Conservation (phyloP, 2,888 invertebrate genomes). For the Aspidiotus destructor region DNA sequence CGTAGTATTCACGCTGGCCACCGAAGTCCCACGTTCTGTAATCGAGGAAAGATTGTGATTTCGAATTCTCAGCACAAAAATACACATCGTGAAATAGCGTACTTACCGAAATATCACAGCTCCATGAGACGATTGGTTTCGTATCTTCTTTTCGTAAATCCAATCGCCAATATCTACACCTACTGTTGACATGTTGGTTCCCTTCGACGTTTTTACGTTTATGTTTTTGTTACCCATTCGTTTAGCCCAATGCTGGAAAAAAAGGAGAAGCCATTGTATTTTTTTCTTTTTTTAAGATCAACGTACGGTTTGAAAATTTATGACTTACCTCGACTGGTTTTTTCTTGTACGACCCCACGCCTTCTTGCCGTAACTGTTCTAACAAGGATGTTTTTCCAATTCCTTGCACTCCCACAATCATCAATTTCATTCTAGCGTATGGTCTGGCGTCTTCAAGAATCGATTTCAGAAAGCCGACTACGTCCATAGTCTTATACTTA, state of each 20-base stretch:
- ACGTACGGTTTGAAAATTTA: slow-evolving; percentile 41
- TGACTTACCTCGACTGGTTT: slow-evolving; percentile 55
- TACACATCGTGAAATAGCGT: slow-evolving; percentile 35
- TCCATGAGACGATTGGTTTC: slow-evolving; percentile 63
- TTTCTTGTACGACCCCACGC: slow-evolving; percentile 59
- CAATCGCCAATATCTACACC: slow-evolving; percentile 96
- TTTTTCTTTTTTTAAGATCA: background rate
- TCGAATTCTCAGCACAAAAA: background rate
- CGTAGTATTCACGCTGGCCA: slow-evolving; percentile 94
- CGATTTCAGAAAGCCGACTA: slow-evolving; percentile 83
- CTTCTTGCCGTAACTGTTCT: slow-evolving; percentile 78
- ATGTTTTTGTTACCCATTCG: slow-evolving; percentile 86
- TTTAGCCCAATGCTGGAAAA: slow-evolving; percentile 78
- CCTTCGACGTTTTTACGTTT: slow-evolving; percentile 61
- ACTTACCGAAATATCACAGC: slow-evolving; percentile 61
- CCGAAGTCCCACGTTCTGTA: slow-evolving; percentile 95
- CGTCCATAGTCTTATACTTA: slow-evolving; percentile 89
- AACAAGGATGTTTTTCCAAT: slow-evolving; percentile 84
- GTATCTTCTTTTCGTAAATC: slow-evolving; percentile 75
- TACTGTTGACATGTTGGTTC: slow-evolving; percentile 84
- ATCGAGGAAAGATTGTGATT: slow-evolving; percentile 25
- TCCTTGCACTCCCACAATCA: slow-evolving; percentile 87
- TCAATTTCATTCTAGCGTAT: slow-evolving; percentile 89
- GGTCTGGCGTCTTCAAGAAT: slow-evolving; percentile 81
- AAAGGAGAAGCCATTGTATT: background rate